A percentile compares a stretch with the other conserved stretches of the same genome.
These are phyloP conservation scores for Pelusios castaneus DNA, from an alignment of 2,113 vertebrate species.

Conservation along the genomic window DNA sequence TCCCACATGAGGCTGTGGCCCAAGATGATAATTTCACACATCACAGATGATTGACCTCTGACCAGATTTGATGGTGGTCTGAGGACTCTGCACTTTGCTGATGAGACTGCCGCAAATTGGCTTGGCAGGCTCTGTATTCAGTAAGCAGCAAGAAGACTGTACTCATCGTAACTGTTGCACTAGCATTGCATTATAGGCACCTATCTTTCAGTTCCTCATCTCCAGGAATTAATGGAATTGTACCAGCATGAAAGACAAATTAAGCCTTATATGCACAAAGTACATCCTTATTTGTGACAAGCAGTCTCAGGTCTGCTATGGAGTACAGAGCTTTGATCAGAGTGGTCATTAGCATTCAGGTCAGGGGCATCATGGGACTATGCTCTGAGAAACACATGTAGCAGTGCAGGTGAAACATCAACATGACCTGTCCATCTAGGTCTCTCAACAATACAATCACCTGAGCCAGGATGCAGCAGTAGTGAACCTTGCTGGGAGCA, in stretches of 20 bases:
- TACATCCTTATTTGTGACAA: neutral
- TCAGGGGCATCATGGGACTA: neutral
- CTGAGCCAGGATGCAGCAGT: neutral
- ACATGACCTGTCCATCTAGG: neutral
- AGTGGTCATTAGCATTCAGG: neutral
- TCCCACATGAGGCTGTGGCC: neutral
- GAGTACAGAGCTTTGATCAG: neutral
- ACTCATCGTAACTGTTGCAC: neutral
- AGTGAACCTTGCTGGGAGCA: neutral
- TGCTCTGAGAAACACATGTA: too few relatives aligned
- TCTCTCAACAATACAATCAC: neutral
- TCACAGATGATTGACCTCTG: neutral
- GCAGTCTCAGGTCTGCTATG: neutral
- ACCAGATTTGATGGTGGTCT: neutral
- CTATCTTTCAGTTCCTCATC: neutral
- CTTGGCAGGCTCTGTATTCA: neutral
- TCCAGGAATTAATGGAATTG: neutral
- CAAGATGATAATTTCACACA: neutral
- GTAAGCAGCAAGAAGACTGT: neutral
- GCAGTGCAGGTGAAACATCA: neutral
- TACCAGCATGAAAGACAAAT: neutral
- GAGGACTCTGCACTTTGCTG: neutral
- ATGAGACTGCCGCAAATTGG: neutral
- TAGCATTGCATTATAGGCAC: fast-evolving
- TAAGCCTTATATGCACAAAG: neutral